Evolutionary conservation across 2,888 invertebrate genomes (phyloP), one percentile per base, ranked within the genome.

Genomic region (Lymantria dispar): DNA sequence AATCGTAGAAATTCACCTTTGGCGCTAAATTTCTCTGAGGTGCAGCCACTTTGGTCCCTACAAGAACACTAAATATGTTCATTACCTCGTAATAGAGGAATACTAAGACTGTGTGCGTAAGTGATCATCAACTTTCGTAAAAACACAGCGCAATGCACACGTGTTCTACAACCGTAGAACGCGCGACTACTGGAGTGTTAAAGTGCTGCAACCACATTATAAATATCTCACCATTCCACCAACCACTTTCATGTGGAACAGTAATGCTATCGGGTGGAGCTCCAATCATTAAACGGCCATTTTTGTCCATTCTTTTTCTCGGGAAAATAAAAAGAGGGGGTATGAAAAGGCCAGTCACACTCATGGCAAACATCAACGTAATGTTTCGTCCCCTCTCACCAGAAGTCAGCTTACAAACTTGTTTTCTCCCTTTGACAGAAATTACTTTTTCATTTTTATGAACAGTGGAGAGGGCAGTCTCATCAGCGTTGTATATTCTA

Each of bases 361-460:
- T 45, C 45, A 45, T 36, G 9, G 45, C 36, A 47, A 41, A 33
- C 36, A 47, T 47, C 7, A 42, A n/a, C 8, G 47, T 47, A 15
- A 47, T 42, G 15, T 33, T 42, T 14, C 42, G 41, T 36, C 47
- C 42, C 13, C 47, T 41, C 12, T 47, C 47, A 36, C 36, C 42
- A n/a, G 43, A 47, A 36, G 47, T 47, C 22, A 42, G 8, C 14
- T 36, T 36, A 3, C 37, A 42, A 43, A 47, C 47, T 12, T 42
- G 47, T n/a, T 47, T 47, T 47, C 43, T 31, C 1, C 47, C 47
- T 36, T 41, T 47, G 0, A 10, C 10, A 14, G 42, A 33, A 15
- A 42, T 14, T 36, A 47, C 42, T 42, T 47, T 47, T 3, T 36
- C 36, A 42, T 36, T 36, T 9, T 43, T 42, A 11, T 47, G 47